Conservation (phyloP, 2,888 invertebrate species). For the Leptarthrus brevirostris region DNA sequence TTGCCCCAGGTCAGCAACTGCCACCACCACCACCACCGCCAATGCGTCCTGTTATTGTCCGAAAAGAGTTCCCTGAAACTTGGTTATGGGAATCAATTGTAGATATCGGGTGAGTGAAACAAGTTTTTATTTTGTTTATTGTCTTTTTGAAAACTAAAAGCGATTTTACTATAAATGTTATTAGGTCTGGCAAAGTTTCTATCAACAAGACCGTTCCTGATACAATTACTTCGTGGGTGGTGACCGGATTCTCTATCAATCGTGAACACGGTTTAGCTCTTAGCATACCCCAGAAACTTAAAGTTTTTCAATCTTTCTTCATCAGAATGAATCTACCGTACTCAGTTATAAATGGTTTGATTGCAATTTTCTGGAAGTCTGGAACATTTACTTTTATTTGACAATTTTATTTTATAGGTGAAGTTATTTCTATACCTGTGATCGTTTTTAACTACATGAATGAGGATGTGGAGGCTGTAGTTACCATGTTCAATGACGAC, state of each 20-base stretch:
- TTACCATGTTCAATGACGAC: slow-evolving; percentile 74
- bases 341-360: slow-evolving; percentile 75
- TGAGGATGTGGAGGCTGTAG: slow-evolving; percentile 72
- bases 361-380: too few relatives aligned
- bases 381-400: too few relatives aligned
- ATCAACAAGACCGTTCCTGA: slow-evolving; percentile 75
- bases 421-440: slow-evolving; percentile 79
- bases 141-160: neutral
- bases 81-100: slow-evolving; percentile 73
- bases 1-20: too few relatives aligned
- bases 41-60: slow-evolving; percentile 58
- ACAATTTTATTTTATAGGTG: slow-evolving; percentile 60
- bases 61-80: slow-evolving; percentile 76
- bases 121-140: neutral
- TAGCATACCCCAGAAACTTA: slow-evolving; percentile 69
- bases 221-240: slow-evolving; percentile 82
- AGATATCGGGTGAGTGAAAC: slow-evolving; percentile 48
- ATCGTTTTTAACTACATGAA: slow-evolving; percentile 80
- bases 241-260: slow-evolving; percentile 83
- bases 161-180: too few relatives aligned
- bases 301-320: slow-evolving; percentile 81
- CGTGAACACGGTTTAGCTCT: slow-evolving; percentile 80
- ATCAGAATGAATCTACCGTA: slow-evolving; percentile 80
- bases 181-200: slow-evolving; percentile 59
- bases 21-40: too few relatives aligned